Base-by-base conservation (phyloP, 2,797 vertebrate genomes). In the Peromyscus attwateri region DNA sequence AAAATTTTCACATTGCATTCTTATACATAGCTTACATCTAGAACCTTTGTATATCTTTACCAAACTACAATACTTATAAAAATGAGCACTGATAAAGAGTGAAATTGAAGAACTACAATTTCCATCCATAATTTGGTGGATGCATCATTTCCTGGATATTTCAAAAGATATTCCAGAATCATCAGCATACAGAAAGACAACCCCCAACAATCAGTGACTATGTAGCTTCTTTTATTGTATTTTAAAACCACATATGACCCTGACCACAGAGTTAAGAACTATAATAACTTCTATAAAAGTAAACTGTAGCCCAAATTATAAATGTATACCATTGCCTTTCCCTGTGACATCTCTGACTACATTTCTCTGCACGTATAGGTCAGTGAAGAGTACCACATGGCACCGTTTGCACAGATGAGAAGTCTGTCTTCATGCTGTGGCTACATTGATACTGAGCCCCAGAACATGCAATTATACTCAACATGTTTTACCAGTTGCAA, bases 21-120 rank as follows among this genome's bases (percentile, higher is more conserved):
- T 94, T 96, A 85, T 62, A 9, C 57, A n/a, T 66, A 79, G 34
- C 71, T 93, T 95, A 19, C 34, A 91, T 94, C 88, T 92, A 55
- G 17, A 25, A 68, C 9, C 73, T 87, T 21, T 14, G 73, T 73
- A 29, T 29, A 77, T 81, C 96, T 64, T 96, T 70, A 66, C 31
- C 37, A 88, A 91, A 89, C 77, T 31, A 90, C 23, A 92, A 4
- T 87, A 46, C 68, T 73, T 57, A 77, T 77, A 19, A 85, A 94
- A 95, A 43, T 80, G 29, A 91, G 62, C 17, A 82, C 76, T 87
- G 92, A 79, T 85, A 87, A 81, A 89, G 34, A n/a, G 2, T 77
- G 2, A 70, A 16, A 87, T 64, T 14, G 62, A 43, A 95, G 91
- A 95, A 88, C 25, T 79, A 49, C 0, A 3, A 31, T 57, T 81